These are phyloP conservation scores for Chaetodon trifasciatus DNA, from an alignment of 2,797 vertebrate species.

Conservation along the genomic window DNA sequence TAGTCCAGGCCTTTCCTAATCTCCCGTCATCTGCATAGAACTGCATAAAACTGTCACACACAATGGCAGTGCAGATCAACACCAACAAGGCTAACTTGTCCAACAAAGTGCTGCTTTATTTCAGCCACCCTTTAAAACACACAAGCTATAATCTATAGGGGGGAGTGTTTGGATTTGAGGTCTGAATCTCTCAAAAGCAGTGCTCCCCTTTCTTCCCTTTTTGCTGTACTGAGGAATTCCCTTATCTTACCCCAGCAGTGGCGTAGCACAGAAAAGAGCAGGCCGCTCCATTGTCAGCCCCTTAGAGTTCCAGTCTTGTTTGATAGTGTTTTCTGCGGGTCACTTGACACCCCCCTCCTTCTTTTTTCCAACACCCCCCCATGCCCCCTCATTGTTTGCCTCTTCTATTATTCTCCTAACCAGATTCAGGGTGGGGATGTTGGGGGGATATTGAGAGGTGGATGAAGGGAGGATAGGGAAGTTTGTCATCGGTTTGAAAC, in stretches of 20 bases:
- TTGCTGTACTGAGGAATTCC: constrained; percentile 85
- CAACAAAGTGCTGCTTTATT: constrained; percentile 88
- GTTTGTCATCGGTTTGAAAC: constrained; percentile 80
- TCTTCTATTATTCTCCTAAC: constrained; percentile 85
- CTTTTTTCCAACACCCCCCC: constrained; percentile 67
- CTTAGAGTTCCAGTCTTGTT: constrained; percentile 85
- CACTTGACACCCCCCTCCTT: constrained; percentile 82
- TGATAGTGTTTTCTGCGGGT: constrained; percentile 87
- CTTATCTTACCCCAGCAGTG: constrained; percentile 89
- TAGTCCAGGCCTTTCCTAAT: constrained; percentile 73
- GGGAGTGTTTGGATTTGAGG: constrained; percentile 81
- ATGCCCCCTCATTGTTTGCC: constrained; percentile 80
- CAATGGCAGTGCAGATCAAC: constrained; percentile 81
- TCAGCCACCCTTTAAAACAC: constrained; percentile 84
- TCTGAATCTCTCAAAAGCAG: constrained; percentile 82
- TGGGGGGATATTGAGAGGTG: constrained; percentile 65
- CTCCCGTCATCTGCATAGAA: constrained; percentile 83
- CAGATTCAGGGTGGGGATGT: constrained; percentile 83
- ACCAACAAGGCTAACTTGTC: constrained; percentile 86
- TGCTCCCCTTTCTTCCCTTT: constrained; percentile 78
- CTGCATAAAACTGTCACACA: constrained; percentile 78
- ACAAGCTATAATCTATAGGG: constrained; percentile 84
- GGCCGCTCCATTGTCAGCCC: constrained; percentile 83
- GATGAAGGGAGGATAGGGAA: constrained; percentile 82
- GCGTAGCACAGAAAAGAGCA: constrained; percentile 84